Evolutionary conservation across 1,140 invertebrate genomes (phyloP).

Genomic region (Cylas formicarius): DNA sequence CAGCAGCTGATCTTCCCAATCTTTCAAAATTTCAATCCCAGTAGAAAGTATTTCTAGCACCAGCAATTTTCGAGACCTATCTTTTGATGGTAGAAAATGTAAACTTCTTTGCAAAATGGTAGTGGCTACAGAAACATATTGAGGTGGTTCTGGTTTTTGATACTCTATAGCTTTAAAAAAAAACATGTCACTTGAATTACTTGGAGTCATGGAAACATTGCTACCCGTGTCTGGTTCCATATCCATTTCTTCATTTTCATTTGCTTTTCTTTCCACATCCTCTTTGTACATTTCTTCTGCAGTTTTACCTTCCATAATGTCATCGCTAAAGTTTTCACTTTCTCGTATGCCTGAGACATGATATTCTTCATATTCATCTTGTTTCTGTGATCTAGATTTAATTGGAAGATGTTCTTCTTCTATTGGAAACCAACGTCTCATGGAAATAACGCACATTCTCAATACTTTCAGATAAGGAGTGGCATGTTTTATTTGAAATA

Average conservation of each 20-base stretch:
- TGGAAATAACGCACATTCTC: slow-evolving; percentile 51
- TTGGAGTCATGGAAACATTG: too few species aligned
- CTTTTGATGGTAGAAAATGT: slow-evolving; percentile 54
- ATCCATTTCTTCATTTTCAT: slow-evolving; percentile 27
- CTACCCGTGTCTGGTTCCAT: slow-evolving; percentile 19
- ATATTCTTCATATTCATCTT: slow-evolving; percentile 27
- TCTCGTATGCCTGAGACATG: slow-evolving; percentile 23
- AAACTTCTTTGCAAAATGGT: slow-evolving; percentile 51
- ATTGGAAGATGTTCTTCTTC: slow-evolving; percentile 21
- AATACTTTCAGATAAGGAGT: slow-evolving; percentile 57
- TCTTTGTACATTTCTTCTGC: slow-evolving; percentile 50
- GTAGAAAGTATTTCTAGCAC: slow-evolving; percentile 52
- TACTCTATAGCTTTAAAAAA: slow-evolving; percentile 37
- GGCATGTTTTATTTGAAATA: slow-evolving; percentile 48
- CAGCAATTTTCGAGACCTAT: slow-evolving; percentile 47
- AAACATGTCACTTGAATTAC: slow-evolving; percentile 13
- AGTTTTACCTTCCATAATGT: slow-evolving; percentile 40
- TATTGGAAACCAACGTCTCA: slow-evolving; percentile 46
- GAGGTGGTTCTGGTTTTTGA: slow-evolving; percentile 45
- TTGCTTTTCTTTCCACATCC: slow-evolving; percentile 42
- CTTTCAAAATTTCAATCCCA: slow-evolving; percentile 50
- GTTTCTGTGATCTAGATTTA: slow-evolving; percentile 31
- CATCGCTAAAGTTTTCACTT: slow-evolving; percentile 36
- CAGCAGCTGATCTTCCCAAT: slow-evolving; percentile 54
- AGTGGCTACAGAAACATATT: slow-evolving; percentile 50